Conservation (phyloP, 2,113 vertebrate genomes). For the Scomber colias region DNA sequence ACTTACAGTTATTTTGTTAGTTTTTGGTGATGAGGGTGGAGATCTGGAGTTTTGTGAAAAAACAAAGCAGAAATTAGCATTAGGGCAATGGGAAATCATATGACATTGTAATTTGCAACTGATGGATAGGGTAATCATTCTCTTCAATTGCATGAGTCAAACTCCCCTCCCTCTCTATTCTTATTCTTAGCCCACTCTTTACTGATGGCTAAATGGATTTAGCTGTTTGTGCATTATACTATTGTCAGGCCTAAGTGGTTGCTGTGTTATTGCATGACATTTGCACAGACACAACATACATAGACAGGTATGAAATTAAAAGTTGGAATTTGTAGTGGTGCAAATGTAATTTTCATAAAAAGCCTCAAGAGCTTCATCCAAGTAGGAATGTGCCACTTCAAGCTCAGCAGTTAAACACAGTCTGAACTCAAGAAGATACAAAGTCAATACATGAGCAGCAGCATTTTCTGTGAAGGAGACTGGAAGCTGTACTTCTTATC, state of each 20-base stretch:
- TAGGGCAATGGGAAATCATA: background rate
- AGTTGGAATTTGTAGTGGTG: background rate
- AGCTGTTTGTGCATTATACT: background rate
- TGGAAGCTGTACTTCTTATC: slow-evolving; percentile 71
- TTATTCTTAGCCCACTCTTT: background rate
- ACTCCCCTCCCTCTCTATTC: background rate
- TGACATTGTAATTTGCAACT: background rate
- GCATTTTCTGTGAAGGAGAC: slow-evolving; percentile 49
- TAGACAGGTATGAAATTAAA: background rate
- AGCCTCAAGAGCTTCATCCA: slow-evolving; percentile 5
- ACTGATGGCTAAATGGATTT: background rate
- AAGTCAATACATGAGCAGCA: slow-evolving; percentile 55
- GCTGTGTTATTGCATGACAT: background rate
- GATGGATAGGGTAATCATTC: slow-evolving; percentile 5
- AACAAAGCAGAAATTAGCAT: background rate
- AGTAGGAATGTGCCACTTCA: slow-evolving; percentile 5
- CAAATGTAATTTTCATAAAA: background rate
- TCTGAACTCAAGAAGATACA: slow-evolving; percentile 62
- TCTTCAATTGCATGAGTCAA: background rate
- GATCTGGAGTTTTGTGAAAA: background rate
- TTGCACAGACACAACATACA: background rate
- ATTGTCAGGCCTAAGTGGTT: background rate
- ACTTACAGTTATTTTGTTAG: background rate
- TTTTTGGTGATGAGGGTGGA: background rate
- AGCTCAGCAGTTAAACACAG: slow-evolving; percentile 49